phyloP scores from a whole-genome alignment of 2,797 vertebrate species.

The Acestrorhynchus altus region DNA sequence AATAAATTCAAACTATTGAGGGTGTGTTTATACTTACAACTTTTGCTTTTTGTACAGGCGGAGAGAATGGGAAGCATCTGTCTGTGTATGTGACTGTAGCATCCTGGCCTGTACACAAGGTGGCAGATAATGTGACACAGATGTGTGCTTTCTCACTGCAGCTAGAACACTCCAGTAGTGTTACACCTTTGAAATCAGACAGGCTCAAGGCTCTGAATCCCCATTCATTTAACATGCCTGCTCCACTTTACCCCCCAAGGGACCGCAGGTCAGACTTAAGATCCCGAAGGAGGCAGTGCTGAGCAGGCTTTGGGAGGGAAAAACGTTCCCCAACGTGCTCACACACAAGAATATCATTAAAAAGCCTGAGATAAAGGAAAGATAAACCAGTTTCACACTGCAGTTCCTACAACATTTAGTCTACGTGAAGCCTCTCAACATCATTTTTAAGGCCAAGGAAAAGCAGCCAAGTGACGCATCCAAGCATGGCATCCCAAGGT shows the following conservation, averaged over 20 bases:
- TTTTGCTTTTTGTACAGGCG: not conserved
- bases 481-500: slow-evolving; percentile 25
- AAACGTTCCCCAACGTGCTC: slow-evolving; percentile 40
- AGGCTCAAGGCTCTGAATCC: slow-evolving; percentile 13
- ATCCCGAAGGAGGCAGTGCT: slow-evolving; percentile 29
- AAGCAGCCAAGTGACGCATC: slow-evolving; percentile 16
- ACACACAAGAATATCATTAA: slow-evolving; percentile 33
- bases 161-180: slow-evolving; percentile 26
- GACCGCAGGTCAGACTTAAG: slow-evolving; percentile 9
- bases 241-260: slow-evolving; percentile 20
- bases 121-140: slow-evolving; percentile 55
- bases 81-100: not conserved
- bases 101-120: slow-evolving; percentile 15
- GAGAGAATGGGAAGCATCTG: not conserved
- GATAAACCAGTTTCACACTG: not conserved
- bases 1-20: no score
- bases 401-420: not conserved
- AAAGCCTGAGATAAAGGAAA: not conserved
- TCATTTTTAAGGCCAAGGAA: slow-evolving; percentile 16
- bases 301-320: slow-evolving; percentile 9
- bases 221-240: slow-evolving; percentile 19
- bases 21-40: no score
- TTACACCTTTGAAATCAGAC: slow-evolving; percentile 43
- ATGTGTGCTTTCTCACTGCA: slow-evolving; percentile 49
- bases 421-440: not conserved